A percentile compares a stretch with the other conserved stretches of the same genome.
phyloP scores from a whole-genome alignment of 2,113 vertebrate species.

The Hippocampus barbouri region DNA sequence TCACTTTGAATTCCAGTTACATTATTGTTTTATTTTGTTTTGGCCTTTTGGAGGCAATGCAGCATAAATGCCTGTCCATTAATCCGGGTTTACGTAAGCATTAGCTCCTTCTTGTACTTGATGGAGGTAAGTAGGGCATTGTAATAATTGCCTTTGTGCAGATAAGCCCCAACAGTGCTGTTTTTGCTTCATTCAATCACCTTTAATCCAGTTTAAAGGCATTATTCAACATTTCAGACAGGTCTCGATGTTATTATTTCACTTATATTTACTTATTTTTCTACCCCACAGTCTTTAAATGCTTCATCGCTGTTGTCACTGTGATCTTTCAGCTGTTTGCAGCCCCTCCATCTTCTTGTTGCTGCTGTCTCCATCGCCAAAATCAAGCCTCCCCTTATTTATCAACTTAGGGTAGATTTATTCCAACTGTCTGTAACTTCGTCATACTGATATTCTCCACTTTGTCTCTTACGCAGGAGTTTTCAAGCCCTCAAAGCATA shows the following conservation, averaged over 20 bases:
- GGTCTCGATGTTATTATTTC: not conserved
- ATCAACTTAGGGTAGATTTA: constrained; percentile 15
- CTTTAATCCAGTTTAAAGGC: constrained; percentile 9
- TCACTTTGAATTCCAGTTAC: too few relatives aligned
- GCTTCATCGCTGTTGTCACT: not conserved
- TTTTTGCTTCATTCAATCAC: constrained; percentile 17
- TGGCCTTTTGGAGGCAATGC: not conserved
- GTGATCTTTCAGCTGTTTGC: not conserved
- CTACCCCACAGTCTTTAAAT: not conserved
- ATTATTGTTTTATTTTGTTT: not conserved
- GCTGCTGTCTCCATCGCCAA: constrained; percentile 1
- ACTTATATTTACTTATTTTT: not conserved
- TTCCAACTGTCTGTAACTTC: constrained; percentile 10
- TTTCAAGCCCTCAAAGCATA: constrained; percentile 8
- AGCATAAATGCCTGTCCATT: not conserved
- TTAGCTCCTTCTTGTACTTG: not conserved
- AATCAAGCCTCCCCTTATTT: not conserved
- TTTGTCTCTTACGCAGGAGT: constrained; percentile 20
- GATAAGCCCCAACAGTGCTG: not conserved
- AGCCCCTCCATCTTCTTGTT: not conserved
- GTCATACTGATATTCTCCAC: constrained; percentile 16
- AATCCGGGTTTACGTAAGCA: not conserved
- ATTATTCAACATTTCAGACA: constrained; percentile 28
- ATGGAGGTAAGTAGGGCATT: not conserved
- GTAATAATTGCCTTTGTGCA: constrained; percentile 9